Evolutionary conservation across 2,888 invertebrate species (phyloP), one percentile per base, ranked within the genome.

Genomic region (Aphidius colemani): DNA sequence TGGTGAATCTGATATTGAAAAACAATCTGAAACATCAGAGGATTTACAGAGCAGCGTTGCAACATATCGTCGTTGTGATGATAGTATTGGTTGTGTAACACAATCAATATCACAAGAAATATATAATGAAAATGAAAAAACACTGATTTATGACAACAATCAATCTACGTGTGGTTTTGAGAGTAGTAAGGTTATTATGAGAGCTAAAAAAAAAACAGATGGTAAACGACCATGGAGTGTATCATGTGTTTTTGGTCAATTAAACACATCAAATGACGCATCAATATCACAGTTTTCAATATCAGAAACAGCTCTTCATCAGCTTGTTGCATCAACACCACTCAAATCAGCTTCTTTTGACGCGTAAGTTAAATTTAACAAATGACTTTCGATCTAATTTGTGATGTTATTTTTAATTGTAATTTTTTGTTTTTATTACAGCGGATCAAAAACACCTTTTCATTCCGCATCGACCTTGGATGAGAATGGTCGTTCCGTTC

Each of bases 241-340:
- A 7, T 93, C 95, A 7, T 94, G 93, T 73, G 86, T 94, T 46
- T 91, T 93, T 10, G 93, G 93, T 78, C 69, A 71, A 61, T 69
- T 75, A 40, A 74, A 74, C 63, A 74, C 76, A 45, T 69, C 70
- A 30, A 77, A 74, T 64, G 79, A 82, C 60, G 40, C 64, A 7
- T 67, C 76, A 7, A 79, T 81, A 61, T 78, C 80, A 18, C 81
- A 89, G 72, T 91, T 93, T 83, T 95, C 94, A 6, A 94, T 92
- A 70, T 95, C 95, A 3, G 95, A 96, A 83, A 94, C 94, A 1
- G 95, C 95, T 30, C 84, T 95, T 67, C 90, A 95, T 82, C 89
- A 90, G 59, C 84, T 94, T 60, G 78, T 83, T 45, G 73, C 84
- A 10, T 79, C 83, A 7, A 82, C 85, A 44, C 79, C 81, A 6